Evolutionary conservation across 2,113 vertebrate genomes (phyloP).

Genomic region (Malaclemys terrapin): DNA sequence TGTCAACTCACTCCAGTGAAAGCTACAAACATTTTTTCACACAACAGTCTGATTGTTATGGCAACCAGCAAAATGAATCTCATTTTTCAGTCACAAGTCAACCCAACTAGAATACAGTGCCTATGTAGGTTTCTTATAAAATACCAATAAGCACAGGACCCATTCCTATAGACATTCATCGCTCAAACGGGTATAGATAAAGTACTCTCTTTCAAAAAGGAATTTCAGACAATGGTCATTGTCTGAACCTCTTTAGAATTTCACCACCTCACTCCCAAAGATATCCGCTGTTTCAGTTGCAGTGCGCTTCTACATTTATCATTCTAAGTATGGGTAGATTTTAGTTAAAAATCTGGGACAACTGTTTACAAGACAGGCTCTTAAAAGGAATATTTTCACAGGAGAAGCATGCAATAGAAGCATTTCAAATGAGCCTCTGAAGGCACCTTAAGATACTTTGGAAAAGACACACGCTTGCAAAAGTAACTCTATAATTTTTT

Average conservation of each 20-base stretch:
- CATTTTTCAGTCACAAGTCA: constrained; percentile 69
- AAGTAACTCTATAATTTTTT: constrained; percentile 12
- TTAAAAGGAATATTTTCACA: constrained; percentile 59
- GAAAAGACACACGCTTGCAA: neutral
- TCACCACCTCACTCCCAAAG: constrained; percentile 49
- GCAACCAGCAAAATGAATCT: constrained; percentile 79
- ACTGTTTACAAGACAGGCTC: constrained; percentile 67
- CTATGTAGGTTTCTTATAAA: constrained; percentile 11
- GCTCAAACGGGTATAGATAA: constrained; percentile 50
- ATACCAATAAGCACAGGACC: constrained; percentile 49
- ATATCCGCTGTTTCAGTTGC: constrained; percentile 52
- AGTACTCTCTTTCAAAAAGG: constrained; percentile 59
- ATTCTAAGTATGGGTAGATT: constrained; percentile 51
- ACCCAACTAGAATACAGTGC: neutral
- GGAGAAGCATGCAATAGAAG: constrained; percentile 38
- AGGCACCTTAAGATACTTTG: neutral
- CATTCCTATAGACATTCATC: constrained; percentile 24
- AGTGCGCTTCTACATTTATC: constrained; percentile 56
- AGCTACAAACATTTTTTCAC: constrained; percentile 72
- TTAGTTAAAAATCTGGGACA: constrained; percentile 48
- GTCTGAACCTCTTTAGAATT: constrained; percentile 62
- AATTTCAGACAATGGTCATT: constrained; percentile 54
- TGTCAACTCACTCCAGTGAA: constrained; percentile 70
- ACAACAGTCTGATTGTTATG: constrained; percentile 77
- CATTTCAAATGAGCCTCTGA: constrained; percentile 32